Percentiles rank a stretch among this genome's conserved stretches.
phyloP scores from a whole-genome alignment of 2,888 invertebrate genomes.

The Orthosia incerta region DNA sequence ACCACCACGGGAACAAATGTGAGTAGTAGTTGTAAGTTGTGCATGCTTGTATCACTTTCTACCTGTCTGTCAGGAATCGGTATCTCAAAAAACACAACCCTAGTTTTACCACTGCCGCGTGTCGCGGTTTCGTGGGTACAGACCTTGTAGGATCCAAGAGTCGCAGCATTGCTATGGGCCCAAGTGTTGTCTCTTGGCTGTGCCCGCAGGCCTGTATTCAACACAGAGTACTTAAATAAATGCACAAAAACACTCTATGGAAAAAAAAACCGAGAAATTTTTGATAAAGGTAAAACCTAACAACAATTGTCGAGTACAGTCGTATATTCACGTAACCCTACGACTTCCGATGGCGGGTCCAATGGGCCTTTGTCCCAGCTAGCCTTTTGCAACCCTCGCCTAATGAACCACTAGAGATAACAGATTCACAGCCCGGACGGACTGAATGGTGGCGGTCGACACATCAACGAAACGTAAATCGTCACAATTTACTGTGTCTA shows the following conservation, averaged over 20 bases:
- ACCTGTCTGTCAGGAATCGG: too few species aligned
- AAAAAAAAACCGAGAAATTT: not conserved
- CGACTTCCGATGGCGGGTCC: slow-evolving; percentile 62
- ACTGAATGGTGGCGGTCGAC: slow-evolving; percentile 43
- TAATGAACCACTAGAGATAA: slow-evolving; percentile 82
- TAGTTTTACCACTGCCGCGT: too few species aligned
- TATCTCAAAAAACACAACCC: too few species aligned
- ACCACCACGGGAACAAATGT: too few species aligned
- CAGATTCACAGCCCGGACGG: slow-evolving; percentile 67
- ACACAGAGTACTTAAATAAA: too few species aligned
- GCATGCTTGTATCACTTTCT: too few species aligned
- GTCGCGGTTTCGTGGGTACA: too few species aligned
- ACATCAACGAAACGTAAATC: slow-evolving; percentile 37
- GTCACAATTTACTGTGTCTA: slow-evolving; percentile 42
- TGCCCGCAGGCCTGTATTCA: too few species aligned
- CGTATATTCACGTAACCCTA: slow-evolving; percentile 60
- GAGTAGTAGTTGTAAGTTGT: too few species aligned
- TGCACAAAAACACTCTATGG: not conserved
- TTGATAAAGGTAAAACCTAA: slow-evolving; percentile 19
- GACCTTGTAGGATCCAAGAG: too few species aligned
- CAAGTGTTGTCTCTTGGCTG: too few species aligned
- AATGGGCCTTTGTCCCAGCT: slow-evolving; percentile 66
- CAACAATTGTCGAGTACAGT: slow-evolving; percentile 27
- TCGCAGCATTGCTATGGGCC: too few species aligned
- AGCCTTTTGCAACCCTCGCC: slow-evolving; percentile 72